Percentiles rank a stretch among this genome's conserved stretches.
These are phyloP conservation scores for Samia ricini DNA, from an alignment of 1,140 invertebrate species.

Conservation along the genomic window DNA sequence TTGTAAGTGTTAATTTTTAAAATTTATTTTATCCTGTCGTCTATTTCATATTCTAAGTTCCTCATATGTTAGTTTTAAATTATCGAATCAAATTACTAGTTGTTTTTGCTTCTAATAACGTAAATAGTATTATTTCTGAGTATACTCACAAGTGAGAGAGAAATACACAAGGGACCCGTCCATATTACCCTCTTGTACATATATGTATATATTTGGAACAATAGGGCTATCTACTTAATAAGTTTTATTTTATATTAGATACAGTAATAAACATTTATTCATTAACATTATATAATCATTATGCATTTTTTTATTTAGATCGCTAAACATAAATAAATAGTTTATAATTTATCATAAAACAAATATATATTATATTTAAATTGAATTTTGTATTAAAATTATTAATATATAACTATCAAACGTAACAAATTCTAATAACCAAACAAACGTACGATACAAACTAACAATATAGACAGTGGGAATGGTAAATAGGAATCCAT, in stretches of 20 bases:
- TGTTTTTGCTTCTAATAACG: too few species aligned
- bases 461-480: not conserved
- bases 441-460: not conserved
- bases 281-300: not conserved
- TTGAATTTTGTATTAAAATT: not conserved
- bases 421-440: not conserved
- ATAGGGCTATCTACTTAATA: not conserved
- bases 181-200: too few species aligned
- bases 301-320: not conserved
- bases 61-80: too few species aligned
- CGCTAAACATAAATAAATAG: not conserved
- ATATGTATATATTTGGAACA: not conserved
- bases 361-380: not conserved
- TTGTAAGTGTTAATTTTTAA: too few species aligned
- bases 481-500: constrained; percentile 13
- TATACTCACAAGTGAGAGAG: too few species aligned
- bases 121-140: too few species aligned
- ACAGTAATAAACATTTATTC: not conserved
- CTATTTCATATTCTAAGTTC: too few species aligned
- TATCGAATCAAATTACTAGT: too few species aligned
- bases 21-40: too few species aligned
- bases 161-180: too few species aligned
- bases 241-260: not conserved
- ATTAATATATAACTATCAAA: not conserved
- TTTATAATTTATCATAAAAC: too few species aligned